Percentiles rank a stretch among this genome's conserved stretches.
phyloP scores from a whole-genome alignment of 2,797 vertebrate species.

The Sus cebifrons region DNA sequence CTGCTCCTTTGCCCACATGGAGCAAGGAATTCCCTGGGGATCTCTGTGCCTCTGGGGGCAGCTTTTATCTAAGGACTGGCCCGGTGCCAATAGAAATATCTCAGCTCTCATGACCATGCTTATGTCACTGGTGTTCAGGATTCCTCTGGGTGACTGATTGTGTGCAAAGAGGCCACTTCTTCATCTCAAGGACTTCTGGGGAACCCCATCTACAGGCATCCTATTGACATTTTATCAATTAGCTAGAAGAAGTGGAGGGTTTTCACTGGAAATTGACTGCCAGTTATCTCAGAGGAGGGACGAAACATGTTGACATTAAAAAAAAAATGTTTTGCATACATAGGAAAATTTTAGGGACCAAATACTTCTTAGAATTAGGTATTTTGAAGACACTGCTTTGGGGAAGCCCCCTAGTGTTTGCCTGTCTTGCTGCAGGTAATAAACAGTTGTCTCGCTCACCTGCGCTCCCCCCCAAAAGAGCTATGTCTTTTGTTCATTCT shows the following conservation, averaged over 20 bases:
- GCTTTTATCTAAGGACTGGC: rapidly evolving
- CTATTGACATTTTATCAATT: neutral
- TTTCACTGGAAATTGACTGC: neutral
- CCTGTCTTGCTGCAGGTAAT: too few relatives aligned
- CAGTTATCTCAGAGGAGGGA: too few relatives aligned
- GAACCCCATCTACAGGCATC: rapidly evolving
- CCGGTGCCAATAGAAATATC: rapidly evolving
- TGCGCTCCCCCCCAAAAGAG: too few relatives aligned
- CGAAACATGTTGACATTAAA: neutral
- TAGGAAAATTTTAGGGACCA: neutral
- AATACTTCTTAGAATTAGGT: neutral
- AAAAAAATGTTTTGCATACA: neutral
- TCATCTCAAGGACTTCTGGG: neutral
- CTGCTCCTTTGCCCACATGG: too few relatives aligned
- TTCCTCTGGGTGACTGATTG: neutral
- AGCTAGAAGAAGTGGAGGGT: neutral
- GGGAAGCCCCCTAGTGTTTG: too few relatives aligned
- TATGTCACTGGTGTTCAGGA: neutral
- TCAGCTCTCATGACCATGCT: too few relatives aligned
- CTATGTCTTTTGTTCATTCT: neutral
- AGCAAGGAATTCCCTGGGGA: neutral
- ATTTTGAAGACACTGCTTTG: too few relatives aligned
- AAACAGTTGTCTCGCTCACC: too few relatives aligned
- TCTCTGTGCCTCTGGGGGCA: neutral
- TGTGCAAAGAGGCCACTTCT: rapidly evolving